Evolutionary conservation across 2,888 invertebrate species (phyloP).

Genomic region (Gymnocheta viridis): DNA sequence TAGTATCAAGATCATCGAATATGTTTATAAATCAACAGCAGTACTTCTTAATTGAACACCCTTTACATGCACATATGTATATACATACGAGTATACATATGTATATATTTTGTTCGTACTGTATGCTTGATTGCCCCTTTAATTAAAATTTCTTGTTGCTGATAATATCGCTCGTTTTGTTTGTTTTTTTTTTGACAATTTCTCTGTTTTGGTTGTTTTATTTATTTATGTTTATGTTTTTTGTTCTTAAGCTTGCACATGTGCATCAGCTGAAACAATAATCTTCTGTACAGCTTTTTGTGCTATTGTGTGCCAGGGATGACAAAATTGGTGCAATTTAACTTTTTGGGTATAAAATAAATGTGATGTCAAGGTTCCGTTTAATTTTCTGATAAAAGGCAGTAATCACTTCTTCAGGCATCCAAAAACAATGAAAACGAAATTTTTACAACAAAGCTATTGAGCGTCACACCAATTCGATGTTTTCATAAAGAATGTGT

Average conservation of each 20-base stretch:
- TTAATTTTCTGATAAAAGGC: no score
- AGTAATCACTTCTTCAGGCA: no score
- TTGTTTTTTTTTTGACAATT: slow-evolving; percentile 41
- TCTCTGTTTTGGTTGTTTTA: slow-evolving; percentile 21
- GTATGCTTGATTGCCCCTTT: slow-evolving; percentile 50
- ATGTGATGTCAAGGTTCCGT: no score
- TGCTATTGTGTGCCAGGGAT: not conserved
- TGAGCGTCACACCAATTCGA: no score
- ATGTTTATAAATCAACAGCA: no score
- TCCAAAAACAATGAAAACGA: no score
- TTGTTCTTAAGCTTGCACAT: not conserved
- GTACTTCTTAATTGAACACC: not conserved
- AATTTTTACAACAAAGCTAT: no score
- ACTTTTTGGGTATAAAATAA: no score
- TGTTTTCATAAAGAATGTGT: no score
- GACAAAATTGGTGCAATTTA: not conserved
- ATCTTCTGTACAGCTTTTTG: not conserved
- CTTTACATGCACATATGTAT: no score
- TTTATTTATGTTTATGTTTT: slow-evolving; percentile 1
- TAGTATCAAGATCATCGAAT: no score
- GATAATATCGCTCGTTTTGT: slow-evolving; percentile 30
- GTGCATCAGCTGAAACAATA: slow-evolving; percentile 21
- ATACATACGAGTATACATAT: no score
- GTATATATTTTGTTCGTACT: not conserved
- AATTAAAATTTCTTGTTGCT: slow-evolving; percentile 57